A percentile compares a stretch with the other conserved stretches of the same genome.
Conservation (phyloP, 2,797 vertebrate species). For the Jordanella pulchra region DNA sequence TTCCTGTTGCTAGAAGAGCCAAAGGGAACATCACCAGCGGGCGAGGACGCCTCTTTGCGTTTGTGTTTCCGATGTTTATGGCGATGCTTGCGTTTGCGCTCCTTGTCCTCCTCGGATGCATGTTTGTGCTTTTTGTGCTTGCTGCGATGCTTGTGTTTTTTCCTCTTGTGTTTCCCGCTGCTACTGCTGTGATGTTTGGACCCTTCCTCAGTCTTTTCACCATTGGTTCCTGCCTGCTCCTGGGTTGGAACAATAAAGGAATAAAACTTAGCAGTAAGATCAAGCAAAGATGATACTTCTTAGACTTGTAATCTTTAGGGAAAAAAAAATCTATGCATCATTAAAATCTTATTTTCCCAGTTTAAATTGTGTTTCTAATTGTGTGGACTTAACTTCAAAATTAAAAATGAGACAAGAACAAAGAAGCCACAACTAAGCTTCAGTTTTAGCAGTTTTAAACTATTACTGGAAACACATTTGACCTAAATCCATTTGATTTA, state of each 20-base stretch:
- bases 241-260: slow-evolving; percentile 17
- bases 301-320: not conserved
- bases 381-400: not conserved
- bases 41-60: slow-evolving; percentile 89
- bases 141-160: slow-evolving; percentile 98
- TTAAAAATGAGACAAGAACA: not conserved
- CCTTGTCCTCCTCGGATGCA: slow-evolving; percentile 92
- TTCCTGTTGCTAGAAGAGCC: slow-evolving; percentile 63
- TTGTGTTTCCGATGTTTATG: slow-evolving; percentile 99
- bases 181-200: slow-evolving; percentile 77
- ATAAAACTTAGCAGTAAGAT: not conserved
- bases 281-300: not conserved
- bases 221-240: slow-evolving; percentile 75
- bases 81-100: slow-evolving; percentile 94
- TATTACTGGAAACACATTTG: too few relatives aligned
- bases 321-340: not conserved
- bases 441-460: too few relatives aligned
- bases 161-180: slow-evolving; percentile 92
- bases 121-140: slow-evolving; percentile 99
- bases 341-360: not conserved
- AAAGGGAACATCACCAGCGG: slow-evolving; percentile 50
- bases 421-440: too few relatives aligned
- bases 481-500: too few relatives aligned
- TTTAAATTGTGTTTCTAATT: too few relatives aligned
- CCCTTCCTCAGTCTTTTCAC: slow-evolving; percentile 77